Conservation (phyloP, 2,113 vertebrate genomes). For the Phaethon lepturus region DNA sequence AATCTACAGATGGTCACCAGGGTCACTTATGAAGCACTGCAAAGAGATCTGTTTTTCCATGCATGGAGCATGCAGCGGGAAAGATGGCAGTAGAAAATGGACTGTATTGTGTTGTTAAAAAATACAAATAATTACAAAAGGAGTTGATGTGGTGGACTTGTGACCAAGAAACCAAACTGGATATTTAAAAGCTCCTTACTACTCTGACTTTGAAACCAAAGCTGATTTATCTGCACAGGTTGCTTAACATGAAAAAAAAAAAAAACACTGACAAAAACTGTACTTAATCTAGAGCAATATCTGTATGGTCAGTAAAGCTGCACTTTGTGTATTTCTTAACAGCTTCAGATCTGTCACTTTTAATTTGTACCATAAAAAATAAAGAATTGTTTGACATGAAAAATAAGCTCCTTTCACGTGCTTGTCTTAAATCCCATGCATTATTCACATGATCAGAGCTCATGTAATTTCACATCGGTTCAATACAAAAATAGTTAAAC, state of each 20-base stretch:
- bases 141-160: constrained; percentile 78
- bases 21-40: constrained; percentile 80
- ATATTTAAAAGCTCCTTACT: constrained; percentile 85
- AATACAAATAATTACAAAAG: constrained; percentile 29
- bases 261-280: constrained; percentile 82
- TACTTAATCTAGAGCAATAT: constrained; percentile 99
- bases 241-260: constrained; percentile 84
- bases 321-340: constrained; percentile 99
- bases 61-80: constrained; percentile 68
- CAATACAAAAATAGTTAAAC: constrained; percentile 53
- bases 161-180: constrained; percentile 82
- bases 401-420: constrained; percentile 64
- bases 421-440: constrained; percentile 69
- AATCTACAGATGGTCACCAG: constrained; percentile 84
- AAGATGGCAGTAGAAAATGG: constrained; percentile 69
- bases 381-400: constrained; percentile 99
- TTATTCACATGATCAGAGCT: constrained; percentile 56
- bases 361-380: constrained; percentile 99
- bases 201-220: constrained; percentile 97
- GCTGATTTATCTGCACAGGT: constrained; percentile 94
- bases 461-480: constrained; percentile 49
- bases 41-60: constrained; percentile 75
- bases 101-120: constrained; percentile 62
- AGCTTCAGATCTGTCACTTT: constrained; percentile 98
- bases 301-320: constrained; percentile 98